Conservation (phyloP, 2,113 vertebrate species). For the Nyctibius bracteatus region DNA sequence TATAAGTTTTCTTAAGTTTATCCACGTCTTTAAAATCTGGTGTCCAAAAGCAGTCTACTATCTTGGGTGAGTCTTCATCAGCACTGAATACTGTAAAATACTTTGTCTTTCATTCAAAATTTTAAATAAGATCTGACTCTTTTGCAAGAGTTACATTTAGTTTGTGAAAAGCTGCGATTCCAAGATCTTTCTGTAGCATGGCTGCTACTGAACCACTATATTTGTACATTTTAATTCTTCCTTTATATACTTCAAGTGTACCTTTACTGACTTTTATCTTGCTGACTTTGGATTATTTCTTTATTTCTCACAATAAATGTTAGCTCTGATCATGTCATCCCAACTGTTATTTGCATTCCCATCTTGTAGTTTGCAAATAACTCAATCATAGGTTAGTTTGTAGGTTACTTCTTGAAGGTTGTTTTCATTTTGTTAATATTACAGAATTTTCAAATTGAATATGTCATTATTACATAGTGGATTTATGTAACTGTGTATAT, state of each 20-base stretch:
- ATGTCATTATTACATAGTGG: background rate
- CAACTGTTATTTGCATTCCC: background rate
- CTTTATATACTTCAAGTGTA: background rate
- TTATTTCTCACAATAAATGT: background rate
- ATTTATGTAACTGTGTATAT: background rate
- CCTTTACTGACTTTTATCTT: background rate
- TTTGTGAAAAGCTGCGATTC: background rate
- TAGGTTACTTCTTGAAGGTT: background rate
- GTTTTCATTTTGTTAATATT: background rate
- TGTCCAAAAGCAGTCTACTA: background rate
- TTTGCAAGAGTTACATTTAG: background rate
- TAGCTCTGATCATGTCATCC: background rate
- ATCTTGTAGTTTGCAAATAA: background rate
- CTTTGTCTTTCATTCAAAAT: background rate
- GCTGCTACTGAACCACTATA: background rate
- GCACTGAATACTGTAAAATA: background rate
- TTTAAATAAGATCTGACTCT: background rate
- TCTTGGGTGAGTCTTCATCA: background rate
- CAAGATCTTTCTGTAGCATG: background rate
- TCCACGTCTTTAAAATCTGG: background rate
- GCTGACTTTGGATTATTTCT: background rate
- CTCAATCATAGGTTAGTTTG: background rate
- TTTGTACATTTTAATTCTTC: background rate
- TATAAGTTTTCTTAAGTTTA: background rate
- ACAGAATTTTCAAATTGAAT: background rate